Percentiles rank a stretch among this genome's conserved stretches.
These are phyloP conservation scores for Eueremaeus valkanovi DNA, from an alignment of 2,888 invertebrate genomes.

Conservation along the genomic window DNA sequence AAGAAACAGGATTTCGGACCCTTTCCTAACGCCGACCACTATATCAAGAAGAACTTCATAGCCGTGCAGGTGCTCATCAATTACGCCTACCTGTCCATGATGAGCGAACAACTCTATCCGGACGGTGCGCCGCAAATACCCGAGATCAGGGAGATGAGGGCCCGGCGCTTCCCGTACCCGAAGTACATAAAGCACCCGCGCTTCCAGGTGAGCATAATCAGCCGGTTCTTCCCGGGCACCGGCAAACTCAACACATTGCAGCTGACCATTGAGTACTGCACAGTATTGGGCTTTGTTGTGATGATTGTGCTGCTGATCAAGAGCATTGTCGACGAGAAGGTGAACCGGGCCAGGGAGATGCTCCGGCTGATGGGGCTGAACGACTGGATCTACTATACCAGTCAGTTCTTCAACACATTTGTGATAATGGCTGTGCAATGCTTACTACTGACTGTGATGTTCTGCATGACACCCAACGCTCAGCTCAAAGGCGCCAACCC, in stretches of 20 bases:
- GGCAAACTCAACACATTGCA: conserved; percentile 39
- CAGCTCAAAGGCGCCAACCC: conserved; percentile 38
- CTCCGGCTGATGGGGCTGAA: conserved; percentile 41
- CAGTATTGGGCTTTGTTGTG: conserved; percentile 39
- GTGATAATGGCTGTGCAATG: conserved; percentile 40
- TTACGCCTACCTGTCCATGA: conserved; percentile 39
- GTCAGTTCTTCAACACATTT: conserved; percentile 37
- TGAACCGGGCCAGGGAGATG: conserved; percentile 40
- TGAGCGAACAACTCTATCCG: conserved; percentile 35
- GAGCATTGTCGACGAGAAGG: conserved; percentile 42
- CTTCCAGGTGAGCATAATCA: conserved; percentile 38
- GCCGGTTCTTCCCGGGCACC: conserved; percentile 38
- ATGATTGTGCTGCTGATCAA: conserved; percentile 40
- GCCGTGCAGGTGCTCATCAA: conserved; percentile 40
- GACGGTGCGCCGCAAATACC: conserved; percentile 37
- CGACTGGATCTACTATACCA: conserved; percentile 41
- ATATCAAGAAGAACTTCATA: conserved; percentile 37
- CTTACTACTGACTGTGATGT: conserved; percentile 38
- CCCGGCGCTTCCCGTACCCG: conserved; percentile 39
- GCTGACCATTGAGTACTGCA: conserved; percentile 42
- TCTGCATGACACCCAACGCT: conserved; percentile 38
- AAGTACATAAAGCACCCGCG: conserved; percentile 40
- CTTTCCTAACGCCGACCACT: conserved; percentile 42
- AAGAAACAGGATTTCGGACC: conserved; percentile 42
- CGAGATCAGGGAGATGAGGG: conserved; percentile 32